A percentile compares a stretch with the other conserved stretches of the same genome.
These are phyloP conservation scores for Holocentrus rufus DNA, from an alignment of 2,797 vertebrate genomes.

Conservation along the genomic window DNA sequence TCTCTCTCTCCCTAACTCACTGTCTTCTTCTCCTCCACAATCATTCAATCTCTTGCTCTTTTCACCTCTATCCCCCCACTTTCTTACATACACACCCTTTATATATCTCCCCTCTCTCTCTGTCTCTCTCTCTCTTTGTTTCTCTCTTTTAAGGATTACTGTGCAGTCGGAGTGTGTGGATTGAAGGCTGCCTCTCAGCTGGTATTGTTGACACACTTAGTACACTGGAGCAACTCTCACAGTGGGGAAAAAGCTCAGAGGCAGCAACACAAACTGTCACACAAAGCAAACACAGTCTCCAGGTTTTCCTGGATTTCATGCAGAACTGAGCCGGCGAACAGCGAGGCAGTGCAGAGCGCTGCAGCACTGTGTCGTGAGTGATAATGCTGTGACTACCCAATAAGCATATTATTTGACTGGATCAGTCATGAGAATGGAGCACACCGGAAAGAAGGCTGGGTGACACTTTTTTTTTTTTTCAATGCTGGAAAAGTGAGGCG, in stretches of 20 bases:
- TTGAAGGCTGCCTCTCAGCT: slow-evolving; percentile 77
- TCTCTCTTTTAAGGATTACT: slow-evolving; percentile 69
- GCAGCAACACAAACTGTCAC: slow-evolving; percentile 71
- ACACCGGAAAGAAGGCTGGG: neutral
- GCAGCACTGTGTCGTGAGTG: slow-evolving; percentile 21
- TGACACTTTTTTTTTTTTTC: no score
- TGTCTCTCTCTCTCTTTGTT: slow-evolving; percentile 17
- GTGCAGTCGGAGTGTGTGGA: slow-evolving; percentile 64
- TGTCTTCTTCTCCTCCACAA: slow-evolving; percentile 58
- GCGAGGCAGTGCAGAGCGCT: slow-evolving; percentile 8
- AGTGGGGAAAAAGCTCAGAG: slow-evolving; percentile 66
- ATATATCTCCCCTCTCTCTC: slow-evolving; percentile 23
- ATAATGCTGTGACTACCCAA: slow-evolving; percentile 30
- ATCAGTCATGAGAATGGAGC: neutral
- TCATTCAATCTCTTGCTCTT: slow-evolving; percentile 56
- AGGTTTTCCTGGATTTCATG: slow-evolving; percentile 58
- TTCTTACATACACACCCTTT: slow-evolving; percentile 32
- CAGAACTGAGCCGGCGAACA: slow-evolving; percentile 41
- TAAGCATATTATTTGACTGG: slow-evolving; percentile 25
- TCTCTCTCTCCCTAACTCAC: slow-evolving; percentile 32
- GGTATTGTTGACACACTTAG: slow-evolving; percentile 76
- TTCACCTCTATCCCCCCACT: slow-evolving; percentile 61
- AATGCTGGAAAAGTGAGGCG: neutral
- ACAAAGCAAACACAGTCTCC: slow-evolving; percentile 68
- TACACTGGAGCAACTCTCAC: slow-evolving; percentile 72